Evolutionary conservation across 2,113 vertebrate genomes (phyloP).

Genomic region (Madoqua kirkii): DNA sequence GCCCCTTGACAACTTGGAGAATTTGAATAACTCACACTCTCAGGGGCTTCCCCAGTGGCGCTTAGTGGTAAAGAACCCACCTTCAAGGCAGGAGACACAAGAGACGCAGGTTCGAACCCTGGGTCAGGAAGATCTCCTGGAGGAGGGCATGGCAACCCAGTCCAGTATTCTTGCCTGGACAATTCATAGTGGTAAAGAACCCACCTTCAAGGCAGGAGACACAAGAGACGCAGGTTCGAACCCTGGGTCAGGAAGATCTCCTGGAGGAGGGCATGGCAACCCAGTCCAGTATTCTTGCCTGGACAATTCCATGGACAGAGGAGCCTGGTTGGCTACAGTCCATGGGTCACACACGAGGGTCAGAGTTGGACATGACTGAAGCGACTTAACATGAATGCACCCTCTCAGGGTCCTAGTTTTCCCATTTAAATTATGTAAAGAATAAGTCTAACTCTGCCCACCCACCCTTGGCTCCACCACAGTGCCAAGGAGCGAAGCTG

Average conservation of each 20-base stretch:
- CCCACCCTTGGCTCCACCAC: constrained; percentile 37
- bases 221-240: accelerated
- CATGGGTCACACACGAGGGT: background rate
- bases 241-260: background rate
- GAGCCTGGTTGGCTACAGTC: background rate
- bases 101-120: background rate
- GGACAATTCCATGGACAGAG: background rate
- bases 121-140: background rate
- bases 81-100: background rate
- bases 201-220: background rate
- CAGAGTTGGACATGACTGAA: background rate
- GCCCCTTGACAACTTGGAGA: background rate
- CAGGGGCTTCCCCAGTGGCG: background rate
- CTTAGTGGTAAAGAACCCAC: background rate
- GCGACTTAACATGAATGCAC: background rate
- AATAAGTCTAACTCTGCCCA: constrained; percentile 22
- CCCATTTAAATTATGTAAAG: background rate
- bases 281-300: background rate
- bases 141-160: background rate
- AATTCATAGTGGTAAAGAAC: background rate
- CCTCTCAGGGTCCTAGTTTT: background rate
- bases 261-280: background rate
- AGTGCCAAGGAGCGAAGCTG: background rate
- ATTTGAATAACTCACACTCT: background rate
- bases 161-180: background rate